Evolutionary conservation across 1,140 invertebrate species (phyloP), one percentile per base, ranked within the genome.

Genomic region (Calliopsis andreniformis): DNA sequence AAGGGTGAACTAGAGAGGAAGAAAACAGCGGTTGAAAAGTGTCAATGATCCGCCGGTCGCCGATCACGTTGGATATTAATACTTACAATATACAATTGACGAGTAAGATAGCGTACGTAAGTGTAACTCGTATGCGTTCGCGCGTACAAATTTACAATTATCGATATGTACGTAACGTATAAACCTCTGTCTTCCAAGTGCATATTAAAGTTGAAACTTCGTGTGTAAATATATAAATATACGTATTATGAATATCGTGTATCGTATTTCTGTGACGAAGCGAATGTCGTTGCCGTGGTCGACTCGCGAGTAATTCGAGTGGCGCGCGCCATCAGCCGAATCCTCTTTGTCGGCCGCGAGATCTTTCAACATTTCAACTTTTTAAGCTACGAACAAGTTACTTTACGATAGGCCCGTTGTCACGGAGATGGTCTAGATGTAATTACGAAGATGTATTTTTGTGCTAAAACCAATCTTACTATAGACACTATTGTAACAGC

Each of bases 151-250:
- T 79, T 84, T 72, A 80, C 64, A 76, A 67, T 80, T 84, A 85
- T 76, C 63, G 72, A 84, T 83, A 87, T 80, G 73, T 79, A 71
- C 80, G 84, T 86, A 85, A 84, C 35, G 83, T 84, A 87, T 83
- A 47, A 89, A 90, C 90, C 87, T 91, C 89, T 90, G 90, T 91
- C 90, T 91, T 91, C 90, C 90, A 91, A 91, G 79, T 83, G 82
- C 86, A 88, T 89, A 87, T 86, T 90, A 81, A 86, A 88, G 67
- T 83, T 81, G 76, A 84, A 82, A 83, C 71, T 86, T 84, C 76
- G 78, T 69, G 76, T 87, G 88, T 88, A 87, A 82, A 88, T 88
- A 86, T 82, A 71, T 47, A 70, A 83, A 83, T 78, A 79, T 80
- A 79, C 49, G 35, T 69, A 64, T 82, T 78, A 83, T 76, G 78